phyloP scores from a whole-genome alignment of 1,140 invertebrate species.

The Nephila pilipes region DNA sequence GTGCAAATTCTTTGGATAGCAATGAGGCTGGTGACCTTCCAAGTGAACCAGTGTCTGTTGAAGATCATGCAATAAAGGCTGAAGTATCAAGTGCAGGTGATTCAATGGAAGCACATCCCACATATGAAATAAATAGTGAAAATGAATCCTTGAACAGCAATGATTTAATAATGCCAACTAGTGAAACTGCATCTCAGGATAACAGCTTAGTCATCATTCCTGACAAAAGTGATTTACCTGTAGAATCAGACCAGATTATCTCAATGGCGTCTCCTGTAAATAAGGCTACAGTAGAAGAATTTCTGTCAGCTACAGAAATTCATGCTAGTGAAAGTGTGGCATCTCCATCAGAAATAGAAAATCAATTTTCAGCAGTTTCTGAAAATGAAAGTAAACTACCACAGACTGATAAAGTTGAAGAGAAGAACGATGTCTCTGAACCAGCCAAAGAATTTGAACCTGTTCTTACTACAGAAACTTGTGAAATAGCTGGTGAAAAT shows the following conservation, averaged over 20 bases:
- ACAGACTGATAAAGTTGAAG: background rate
- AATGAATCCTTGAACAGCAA: conserved; percentile 72
- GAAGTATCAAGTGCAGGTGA: conserved; percentile 49
- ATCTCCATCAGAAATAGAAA: background rate
- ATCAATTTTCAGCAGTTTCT: background rate
- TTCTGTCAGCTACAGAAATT: background rate
- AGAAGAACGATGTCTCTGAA: background rate
- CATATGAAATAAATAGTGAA: conserved; percentile 63
- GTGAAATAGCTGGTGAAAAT: background rate
- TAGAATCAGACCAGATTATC: background rate
- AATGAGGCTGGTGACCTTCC: conserved; percentile 45
- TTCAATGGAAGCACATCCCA: conserved; percentile 59
- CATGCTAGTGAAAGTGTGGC: background rate
- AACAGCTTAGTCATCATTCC: conserved; percentile 64
- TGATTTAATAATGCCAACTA: conserved; percentile 63
- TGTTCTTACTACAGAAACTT: background rate
- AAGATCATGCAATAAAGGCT: conserved; percentile 26
- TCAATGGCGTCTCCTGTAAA: background rate
- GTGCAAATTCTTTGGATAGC: conserved; percentile 72
- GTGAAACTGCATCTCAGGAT: conserved; percentile 66
- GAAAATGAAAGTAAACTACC: background rate
- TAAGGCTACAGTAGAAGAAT: background rate
- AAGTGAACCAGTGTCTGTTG: conserved; percentile 53
- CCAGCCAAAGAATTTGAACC: background rate
- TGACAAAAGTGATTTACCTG: background rate